These are phyloP conservation scores for Geococcyx californianus DNA, from an alignment of 2,113 vertebrate genomes.

Conservation along the genomic window DNA sequence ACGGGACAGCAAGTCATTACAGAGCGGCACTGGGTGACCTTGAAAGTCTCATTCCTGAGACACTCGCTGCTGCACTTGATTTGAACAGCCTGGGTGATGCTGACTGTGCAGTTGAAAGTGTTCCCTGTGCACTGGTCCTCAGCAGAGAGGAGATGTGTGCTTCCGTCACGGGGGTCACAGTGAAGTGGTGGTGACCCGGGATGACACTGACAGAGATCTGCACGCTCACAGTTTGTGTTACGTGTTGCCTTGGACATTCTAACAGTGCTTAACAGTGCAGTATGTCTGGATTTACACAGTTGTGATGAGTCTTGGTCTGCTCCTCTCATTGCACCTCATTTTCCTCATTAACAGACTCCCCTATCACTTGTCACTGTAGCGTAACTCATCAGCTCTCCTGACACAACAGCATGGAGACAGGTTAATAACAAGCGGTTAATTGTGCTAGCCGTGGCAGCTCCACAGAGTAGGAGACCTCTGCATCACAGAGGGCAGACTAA, in stretches of 20 bases:
- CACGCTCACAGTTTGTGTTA: rapidly evolving
- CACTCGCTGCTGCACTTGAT: neutral
- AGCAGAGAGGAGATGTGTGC: neutral
- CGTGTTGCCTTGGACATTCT: neutral
- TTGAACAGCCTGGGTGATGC: neutral
- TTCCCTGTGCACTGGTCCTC: neutral
- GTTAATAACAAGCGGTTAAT: neutral
- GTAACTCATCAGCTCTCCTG: neutral
- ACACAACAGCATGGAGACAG: neutral
- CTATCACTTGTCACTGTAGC: conserved; percentile 12
- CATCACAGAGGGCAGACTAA: neutral
- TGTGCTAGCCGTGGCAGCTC: neutral
- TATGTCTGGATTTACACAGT: neutral
- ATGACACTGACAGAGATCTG: neutral
- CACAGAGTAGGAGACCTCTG: neutral
- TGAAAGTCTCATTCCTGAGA: neutral
- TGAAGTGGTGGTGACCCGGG: neutral
- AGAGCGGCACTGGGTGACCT: neutral
- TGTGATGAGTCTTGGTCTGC: neutral
- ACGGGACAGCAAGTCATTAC: neutral
- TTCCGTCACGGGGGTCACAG: rapidly evolving
- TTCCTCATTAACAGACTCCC: conserved; percentile 21
- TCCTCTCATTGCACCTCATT: conserved; percentile 25
- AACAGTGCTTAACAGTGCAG: neutral
- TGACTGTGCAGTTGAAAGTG: neutral